Percentiles rank a stretch among this genome's conserved stretches.
Evolutionary conservation across 1,140 invertebrate species (phyloP).

Genomic region (Teleogryllus occipitalis): DNA sequence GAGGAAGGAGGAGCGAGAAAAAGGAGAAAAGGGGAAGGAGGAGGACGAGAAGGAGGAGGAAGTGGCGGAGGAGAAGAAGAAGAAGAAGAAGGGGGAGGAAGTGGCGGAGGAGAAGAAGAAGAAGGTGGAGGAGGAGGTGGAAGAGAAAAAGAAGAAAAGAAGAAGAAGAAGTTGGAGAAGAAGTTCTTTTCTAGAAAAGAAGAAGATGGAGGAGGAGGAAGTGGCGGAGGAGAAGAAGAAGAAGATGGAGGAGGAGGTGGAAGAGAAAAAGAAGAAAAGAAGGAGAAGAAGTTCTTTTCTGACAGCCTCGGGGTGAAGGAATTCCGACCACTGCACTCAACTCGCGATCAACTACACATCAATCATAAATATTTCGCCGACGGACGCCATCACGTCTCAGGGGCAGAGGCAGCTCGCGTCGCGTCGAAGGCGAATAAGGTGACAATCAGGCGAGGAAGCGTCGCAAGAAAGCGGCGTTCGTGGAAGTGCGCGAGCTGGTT

Average conservation of each 20-base stretch:
- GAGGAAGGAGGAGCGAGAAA: not conserved
- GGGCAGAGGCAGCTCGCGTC: no score
- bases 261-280: not conserved
- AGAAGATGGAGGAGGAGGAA: no score
- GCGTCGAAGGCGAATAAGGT: no score
- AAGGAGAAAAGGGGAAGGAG: not conserved
- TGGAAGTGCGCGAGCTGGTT: no score
- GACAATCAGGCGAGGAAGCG: no score
- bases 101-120: not conserved
- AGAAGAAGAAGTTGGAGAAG: not conserved
- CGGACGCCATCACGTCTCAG: no score
- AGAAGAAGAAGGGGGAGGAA: not conserved
- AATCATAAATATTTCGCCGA: no score
- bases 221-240: not conserved
- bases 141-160: not conserved
- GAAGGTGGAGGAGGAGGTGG: not conserved
- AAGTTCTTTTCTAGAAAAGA: not conserved
- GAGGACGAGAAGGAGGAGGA: not conserved
- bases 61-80: not conserved
- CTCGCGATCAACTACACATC: no score
- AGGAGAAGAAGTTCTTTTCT: not conserved
- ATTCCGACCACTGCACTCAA: no score
- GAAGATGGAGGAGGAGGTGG: not conserved
- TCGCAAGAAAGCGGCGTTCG: no score
- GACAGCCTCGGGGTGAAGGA: no score